A percentile compares a stretch with the other conserved stretches of the same genome.
Conservation (phyloP, 2,797 vertebrate species). For the Gouania willdenowi region DNA sequence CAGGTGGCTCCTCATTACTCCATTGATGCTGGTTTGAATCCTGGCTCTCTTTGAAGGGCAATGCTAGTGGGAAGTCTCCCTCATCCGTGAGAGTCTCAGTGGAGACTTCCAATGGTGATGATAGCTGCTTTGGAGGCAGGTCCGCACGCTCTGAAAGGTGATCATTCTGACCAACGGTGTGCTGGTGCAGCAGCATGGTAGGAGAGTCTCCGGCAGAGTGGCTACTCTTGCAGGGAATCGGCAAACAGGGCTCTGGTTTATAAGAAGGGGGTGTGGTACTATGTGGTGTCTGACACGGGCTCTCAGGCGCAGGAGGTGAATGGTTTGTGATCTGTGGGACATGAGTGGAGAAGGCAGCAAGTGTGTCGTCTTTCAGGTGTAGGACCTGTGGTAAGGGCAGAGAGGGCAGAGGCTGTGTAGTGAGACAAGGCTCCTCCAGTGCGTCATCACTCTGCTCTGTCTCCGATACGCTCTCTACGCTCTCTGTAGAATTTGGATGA, state of each 20-base stretch:
- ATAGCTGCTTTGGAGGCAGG: conserved; percentile 43
- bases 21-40: conserved; percentile 12
- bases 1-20: conserved; percentile 9
- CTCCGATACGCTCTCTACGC: conserved; percentile 13
- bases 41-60: conserved; percentile 4
- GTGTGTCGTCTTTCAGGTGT: conserved; percentile 17
- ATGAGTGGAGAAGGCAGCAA: conserved; percentile 32
- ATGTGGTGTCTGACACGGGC: conserved; percentile 54
- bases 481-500: conserved; percentile 23
- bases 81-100: conserved; percentile 73
- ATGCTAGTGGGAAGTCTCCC: conserved; percentile 19
- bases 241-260: conserved; percentile 47
- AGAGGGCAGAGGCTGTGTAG: conserved; percentile 75
- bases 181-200: conserved; percentile 17
- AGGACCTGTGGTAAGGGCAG: conserved; percentile 54
- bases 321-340: conserved; percentile 43
- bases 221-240: conserved; percentile 49
- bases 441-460: conserved; percentile 29
- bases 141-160: conserved; percentile 15
- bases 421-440: conserved; percentile 66
- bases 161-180: conserved; percentile 6
- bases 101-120: conserved; percentile 67
- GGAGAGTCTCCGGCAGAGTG: conserved; percentile 13
- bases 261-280: conserved; percentile 27
- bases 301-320: conserved; percentile 26